Evolutionary conservation across 2,113 vertebrate species (phyloP), one percentile per base, ranked within the genome.

Genomic region (Datnioides undecimradiatus): DNA sequence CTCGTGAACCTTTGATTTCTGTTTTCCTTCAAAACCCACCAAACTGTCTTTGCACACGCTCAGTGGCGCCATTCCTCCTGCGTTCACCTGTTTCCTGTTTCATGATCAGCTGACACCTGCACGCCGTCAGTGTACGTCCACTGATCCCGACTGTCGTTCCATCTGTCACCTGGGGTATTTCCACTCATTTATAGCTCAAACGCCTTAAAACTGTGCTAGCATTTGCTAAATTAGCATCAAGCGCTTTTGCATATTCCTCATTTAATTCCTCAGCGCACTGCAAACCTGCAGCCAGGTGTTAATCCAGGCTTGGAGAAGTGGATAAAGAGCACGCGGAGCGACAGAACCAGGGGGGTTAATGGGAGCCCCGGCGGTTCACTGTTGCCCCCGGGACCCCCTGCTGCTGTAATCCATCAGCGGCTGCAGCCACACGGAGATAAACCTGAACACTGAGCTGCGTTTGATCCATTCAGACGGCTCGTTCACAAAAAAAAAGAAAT

Each of bases 401-500:
- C 71, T 19, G 72, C 40, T 34, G 51, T 76, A 74, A 87, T 80
- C 40, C 66, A 58, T 68, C 10, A 25, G 17, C 31, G 67, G 52
- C 55, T 46, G n/a, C 54, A 68, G 71, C 34, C 7, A 1, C 59
- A 71, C n/a, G 2, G n/a, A 52, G 52, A 68, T 54, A 41, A 3
- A 60, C 73, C 21, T 45, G 17, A 63, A 76, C 60, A 57, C 38
- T 3, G 43, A 74, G 73, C 23, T 19, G 34, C n/a, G 76, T 38
- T 17, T 43, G 51, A 77, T 70, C 70, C 60, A 57, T 76, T 83
- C 40, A 73, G 67, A 63, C 4, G 27, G 4, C 59, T 84, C 51
- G 75, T 79, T 82, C 79, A 62, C 45, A 81, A 33, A 11, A 19
- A 58, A 80, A n/a, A n/a, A n/a, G n/a, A n/a, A n/a, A n/a, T n/a